A percentile compares a stretch with the other conserved stretches of the same genome.
Conservation (phyloP, 2,797 vertebrate species). For the Rhinogobio ventralis region DNA sequence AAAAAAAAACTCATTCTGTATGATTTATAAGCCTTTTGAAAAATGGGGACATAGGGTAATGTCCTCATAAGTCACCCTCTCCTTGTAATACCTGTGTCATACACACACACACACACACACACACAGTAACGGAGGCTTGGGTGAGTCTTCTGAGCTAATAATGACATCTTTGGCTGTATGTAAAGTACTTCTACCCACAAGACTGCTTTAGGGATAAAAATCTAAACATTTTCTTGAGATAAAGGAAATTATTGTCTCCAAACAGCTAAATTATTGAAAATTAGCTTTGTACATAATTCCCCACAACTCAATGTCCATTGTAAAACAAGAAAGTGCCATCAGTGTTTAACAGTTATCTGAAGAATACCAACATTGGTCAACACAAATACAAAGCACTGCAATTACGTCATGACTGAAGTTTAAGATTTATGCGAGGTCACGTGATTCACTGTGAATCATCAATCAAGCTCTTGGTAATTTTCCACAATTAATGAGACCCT, state of each 20-base stretch:
- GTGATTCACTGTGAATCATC: slow-evolving; percentile 34
- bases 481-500: slow-evolving; percentile 67
- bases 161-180: neutral
- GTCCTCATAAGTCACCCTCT: too few species aligned
- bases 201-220: neutral
- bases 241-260: neutral
- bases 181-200: neutral
- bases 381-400: slow-evolving; percentile 11
- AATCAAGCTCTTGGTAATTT: slow-evolving; percentile 64
- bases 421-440: neutral
- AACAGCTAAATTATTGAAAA: neutral
- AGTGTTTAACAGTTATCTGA: neutral
- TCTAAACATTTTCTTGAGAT: too few species aligned
- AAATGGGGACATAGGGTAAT: too few species aligned
- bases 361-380: neutral
- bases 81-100: too few species aligned
- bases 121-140: too few species aligned
- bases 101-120: neutral
- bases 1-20: too few species aligned
- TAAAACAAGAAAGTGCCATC: neutral
- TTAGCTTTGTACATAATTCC: neutral
- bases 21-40: too few species aligned
- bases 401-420: neutral
- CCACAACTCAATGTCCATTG: neutral
- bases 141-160: neutral